Evolutionary conservation across 2,888 invertebrate species (phyloP).

Genomic region (Lasioglossum leucozonium): DNA sequence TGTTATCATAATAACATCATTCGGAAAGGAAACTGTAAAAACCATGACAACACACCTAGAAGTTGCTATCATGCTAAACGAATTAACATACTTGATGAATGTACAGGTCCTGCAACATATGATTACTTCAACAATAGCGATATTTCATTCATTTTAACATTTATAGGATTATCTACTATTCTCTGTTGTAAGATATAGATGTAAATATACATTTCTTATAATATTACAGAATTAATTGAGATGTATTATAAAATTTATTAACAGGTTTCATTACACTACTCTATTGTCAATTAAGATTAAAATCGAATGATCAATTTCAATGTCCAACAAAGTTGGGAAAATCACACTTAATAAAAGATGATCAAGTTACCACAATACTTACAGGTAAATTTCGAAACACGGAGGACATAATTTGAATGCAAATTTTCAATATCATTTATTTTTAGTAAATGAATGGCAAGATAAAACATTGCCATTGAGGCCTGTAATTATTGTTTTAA

Average conservation of each 20-base stretch:
- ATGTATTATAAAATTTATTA: background rate
- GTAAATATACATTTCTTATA: background rate
- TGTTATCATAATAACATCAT: background rate
- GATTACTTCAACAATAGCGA: conserved; percentile 8
- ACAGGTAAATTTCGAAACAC: background rate
- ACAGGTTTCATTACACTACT: conserved; percentile 7
- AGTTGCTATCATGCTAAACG: background rate
- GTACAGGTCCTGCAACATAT: background rate
- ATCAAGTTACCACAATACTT: conserved; percentile 1
- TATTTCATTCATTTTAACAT: background rate
- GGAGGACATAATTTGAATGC: background rate
- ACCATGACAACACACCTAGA: background rate
- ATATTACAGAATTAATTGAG: background rate
- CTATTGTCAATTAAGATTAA: background rate
- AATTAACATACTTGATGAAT: background rate
- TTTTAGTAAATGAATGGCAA: conserved; percentile 83
- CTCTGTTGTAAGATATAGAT: background rate
- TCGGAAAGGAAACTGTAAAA: background rate
- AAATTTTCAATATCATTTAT: conserved; percentile 4
- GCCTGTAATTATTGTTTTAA: conserved; percentile 82
- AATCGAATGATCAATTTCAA: background rate
- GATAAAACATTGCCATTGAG: conserved; percentile 79
- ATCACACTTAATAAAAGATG: background rate
- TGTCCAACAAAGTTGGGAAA: background rate
- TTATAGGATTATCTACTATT: background rate